These are phyloP conservation scores for Fistularia commersonii DNA, from an alignment of 2,797 vertebrate genomes.

Conservation along the genomic window DNA sequence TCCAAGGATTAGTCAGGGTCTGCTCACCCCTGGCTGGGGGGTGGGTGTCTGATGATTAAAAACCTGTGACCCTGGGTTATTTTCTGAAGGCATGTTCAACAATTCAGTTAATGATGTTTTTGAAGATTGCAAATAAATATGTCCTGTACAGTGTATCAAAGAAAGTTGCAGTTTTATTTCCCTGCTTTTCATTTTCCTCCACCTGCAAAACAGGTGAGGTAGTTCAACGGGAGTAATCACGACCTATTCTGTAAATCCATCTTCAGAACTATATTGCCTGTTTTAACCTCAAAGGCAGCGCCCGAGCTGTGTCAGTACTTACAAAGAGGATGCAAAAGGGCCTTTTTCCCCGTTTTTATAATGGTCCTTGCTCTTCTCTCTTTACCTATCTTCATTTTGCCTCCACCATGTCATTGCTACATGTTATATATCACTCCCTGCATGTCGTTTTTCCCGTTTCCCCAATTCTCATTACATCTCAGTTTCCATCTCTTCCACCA, in stretches of 20 bases:
- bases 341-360: constrained; percentile 36
- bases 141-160: too few species aligned
- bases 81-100: too few species aligned
- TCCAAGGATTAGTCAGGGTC: too few species aligned
- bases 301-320: too few species aligned
- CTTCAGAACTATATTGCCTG: constrained; percentile 2
- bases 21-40: too few species aligned
- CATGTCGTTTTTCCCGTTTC: constrained; percentile 36
- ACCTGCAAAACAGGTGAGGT: background rate
- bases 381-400: constrained; percentile 10
- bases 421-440: constrained; percentile 21
- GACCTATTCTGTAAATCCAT: constrained; percentile 11
- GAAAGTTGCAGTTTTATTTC: too few species aligned
- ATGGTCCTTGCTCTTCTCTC: constrained; percentile 15
- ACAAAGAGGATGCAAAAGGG: background rate
- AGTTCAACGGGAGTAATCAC: too few species aligned
- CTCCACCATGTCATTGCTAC: constrained; percentile 23
- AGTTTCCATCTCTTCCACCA: constrained; percentile 23
- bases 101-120: too few species aligned
- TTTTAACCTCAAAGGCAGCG: too few species aligned
- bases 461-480: constrained; percentile 46
- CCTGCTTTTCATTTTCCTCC: background rate
- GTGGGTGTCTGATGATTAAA: too few species aligned
- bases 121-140: too few species aligned
- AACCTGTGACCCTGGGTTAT: too few species aligned